Conservation (phyloP, 2,888 invertebrate species). For the Stenodera caucasica region DNA sequence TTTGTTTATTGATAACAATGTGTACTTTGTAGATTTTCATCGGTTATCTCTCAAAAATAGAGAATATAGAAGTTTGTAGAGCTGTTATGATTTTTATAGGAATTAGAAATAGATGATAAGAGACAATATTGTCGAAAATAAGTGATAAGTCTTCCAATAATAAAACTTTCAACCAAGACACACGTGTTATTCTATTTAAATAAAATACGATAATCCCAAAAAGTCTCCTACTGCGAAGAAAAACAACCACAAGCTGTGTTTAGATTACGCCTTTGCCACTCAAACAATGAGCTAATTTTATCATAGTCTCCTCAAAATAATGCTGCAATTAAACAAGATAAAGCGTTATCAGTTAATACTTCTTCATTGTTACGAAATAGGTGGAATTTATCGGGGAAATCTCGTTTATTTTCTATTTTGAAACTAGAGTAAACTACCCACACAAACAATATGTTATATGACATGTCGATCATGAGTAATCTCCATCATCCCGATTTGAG, state of each 20-base stretch:
- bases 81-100: not conserved
- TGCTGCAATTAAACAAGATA: not conserved
- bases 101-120: no score
- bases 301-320: not conserved
- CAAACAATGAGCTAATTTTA: constrained; percentile 4
- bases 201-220: not conserved
- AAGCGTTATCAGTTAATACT: constrained; percentile 3
- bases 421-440: not conserved
- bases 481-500: constrained; percentile 8
- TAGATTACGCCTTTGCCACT: not conserved
- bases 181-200: constrained; percentile 2
- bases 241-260: constrained; percentile 9
- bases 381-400: not conserved
- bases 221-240: constrained; percentile 6
- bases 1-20: not conserved
- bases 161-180: no score
- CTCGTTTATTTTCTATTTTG: not conserved
- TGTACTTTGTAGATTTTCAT: constrained; percentile 1
- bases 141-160: no score
- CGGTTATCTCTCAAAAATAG: not conserved
- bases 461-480: no score
- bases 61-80: not conserved
- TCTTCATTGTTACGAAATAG: not conserved
- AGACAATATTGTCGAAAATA: no score
- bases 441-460: constrained; percentile 10